Evolutionary conservation across 2,888 invertebrate genomes (phyloP).

Genomic region (Lapara coniferarum): DNA sequence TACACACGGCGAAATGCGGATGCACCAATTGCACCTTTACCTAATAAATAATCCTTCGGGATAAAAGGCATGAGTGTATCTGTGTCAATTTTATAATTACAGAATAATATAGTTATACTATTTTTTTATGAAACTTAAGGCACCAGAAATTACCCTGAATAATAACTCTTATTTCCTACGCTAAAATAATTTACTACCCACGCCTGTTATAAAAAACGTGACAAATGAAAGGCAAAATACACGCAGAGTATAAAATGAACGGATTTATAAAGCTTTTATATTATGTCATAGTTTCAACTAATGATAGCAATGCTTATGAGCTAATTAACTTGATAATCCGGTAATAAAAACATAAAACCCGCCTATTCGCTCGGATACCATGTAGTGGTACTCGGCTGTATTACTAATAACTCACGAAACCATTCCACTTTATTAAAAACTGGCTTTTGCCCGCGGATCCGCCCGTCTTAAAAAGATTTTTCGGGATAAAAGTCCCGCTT

Average conservation of each 20-base stretch:
- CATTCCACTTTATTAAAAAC: neutral
- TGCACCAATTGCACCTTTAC: too few species aligned
- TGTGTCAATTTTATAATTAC: too few species aligned
- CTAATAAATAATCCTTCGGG: too few species aligned
- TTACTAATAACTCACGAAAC: neutral
- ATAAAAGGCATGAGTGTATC: too few species aligned
- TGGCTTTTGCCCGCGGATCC: too few species aligned
- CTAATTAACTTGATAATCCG: slow-evolving; percentile 17
- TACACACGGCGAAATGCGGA: too few species aligned
- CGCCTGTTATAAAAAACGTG: slow-evolving; percentile 7
- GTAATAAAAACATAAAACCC: slow-evolving; percentile 14
- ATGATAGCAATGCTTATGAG: slow-evolving; percentile 4
- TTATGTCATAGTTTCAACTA: neutral
- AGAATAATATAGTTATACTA: neutral
- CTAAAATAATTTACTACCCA: neutral
- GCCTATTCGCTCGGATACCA: neutral
- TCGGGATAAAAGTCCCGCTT: too few species aligned
- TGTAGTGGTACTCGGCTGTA: neutral
- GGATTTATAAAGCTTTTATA: slow-evolving; percentile 5
- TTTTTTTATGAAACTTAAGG: neutral
- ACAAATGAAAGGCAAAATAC: slow-evolving; percentile 1
- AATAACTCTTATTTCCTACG: slow-evolving; percentile 4
- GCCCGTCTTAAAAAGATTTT: too few species aligned
- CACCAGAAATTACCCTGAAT: neutral
- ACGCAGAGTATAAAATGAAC: slow-evolving; percentile 18